phyloP scores from a whole-genome alignment of 2,797 vertebrate genomes.

The Pipistrellus pygmaeus region DNA sequence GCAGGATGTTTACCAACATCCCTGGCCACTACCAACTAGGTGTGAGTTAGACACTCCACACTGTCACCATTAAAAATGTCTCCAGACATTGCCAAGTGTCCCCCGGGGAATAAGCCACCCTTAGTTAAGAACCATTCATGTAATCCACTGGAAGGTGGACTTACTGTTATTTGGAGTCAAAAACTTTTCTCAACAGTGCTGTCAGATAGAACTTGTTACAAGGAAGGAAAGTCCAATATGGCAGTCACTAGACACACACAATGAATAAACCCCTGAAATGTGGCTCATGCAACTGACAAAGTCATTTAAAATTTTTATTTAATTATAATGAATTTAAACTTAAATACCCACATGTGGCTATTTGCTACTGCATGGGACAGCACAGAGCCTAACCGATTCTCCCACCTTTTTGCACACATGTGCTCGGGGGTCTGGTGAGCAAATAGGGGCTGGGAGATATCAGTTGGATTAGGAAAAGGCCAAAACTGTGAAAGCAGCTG shows the following conservation, averaged over 20 bases:
- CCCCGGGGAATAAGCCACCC: neutral
- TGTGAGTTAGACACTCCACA: neutral
- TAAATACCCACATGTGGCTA: neutral
- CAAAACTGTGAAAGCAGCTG: neutral
- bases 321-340: conserved; percentile 16
- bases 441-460: neutral
- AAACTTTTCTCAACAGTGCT: neutral
- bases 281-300: neutral
- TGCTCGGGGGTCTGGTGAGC: neutral
- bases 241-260: neutral
- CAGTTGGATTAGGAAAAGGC: neutral
- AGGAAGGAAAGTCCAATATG: neutral
- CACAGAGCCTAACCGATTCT: neutral
- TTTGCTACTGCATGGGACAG: neutral
- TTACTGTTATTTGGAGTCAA: neutral
- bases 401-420: neutral
- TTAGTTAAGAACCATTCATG: neutral
- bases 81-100: neutral
- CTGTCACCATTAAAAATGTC: neutral
- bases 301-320: neutral
- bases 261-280: neutral
- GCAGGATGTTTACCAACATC: neutral
- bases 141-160: neutral
- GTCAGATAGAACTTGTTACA: neutral
- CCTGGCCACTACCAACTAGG: neutral